Evolutionary conservation across 2,888 invertebrate species (phyloP), one percentile per base, ranked within the genome.

Genomic region (Aphidius colemani): DNA sequence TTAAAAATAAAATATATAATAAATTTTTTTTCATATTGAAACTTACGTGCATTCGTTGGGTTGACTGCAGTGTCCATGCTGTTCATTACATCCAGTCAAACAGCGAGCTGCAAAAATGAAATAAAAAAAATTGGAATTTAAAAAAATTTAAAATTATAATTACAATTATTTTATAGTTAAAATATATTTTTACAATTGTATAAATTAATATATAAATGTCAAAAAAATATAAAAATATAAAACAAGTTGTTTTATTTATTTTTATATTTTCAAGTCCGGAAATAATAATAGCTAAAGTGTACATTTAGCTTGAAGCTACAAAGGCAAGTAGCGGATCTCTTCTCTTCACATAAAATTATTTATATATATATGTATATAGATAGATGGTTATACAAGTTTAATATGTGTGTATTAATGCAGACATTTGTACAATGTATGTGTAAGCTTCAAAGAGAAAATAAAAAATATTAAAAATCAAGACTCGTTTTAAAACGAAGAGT

Each of bases 31-130:
- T 62, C n/a, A 50, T n/a, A 84, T 81, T 55, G 53, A 7, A 59
- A 95, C 96, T 95, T 89, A 96, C 96, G 88, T 88, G 95, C 98
- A 98, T 85, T 96, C 94, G 87, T 94, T 92, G 80, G 98, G 97
- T 83, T 89, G 88, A 81, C 88, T 89, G 87, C 97, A 98, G 85
- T 90, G 90, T 80, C 97, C 97, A 85, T 96, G 93, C 81, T 90
- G 88, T 75, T 89, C 87, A 85, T 94, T 91, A 87, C 98, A 98
- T 83, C 96, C 96, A 80, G 93, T 90, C 84, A 92, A 86, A 86
- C 98, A 98, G 79, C 91, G 90, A 79, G 97, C 97, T 97, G 87
- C 74, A 89, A 92, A 85, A 85, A 86, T 74, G 70, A 78, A 81
- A 76, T n/a, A n/a, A 84, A 84, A 78, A 76, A 74, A 71, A 69